A percentile compares a stretch with the other conserved stretches of the same genome.
Evolutionary conservation across 2,888 invertebrate genomes (phyloP).

Genomic region (Idaea aversata): DNA sequence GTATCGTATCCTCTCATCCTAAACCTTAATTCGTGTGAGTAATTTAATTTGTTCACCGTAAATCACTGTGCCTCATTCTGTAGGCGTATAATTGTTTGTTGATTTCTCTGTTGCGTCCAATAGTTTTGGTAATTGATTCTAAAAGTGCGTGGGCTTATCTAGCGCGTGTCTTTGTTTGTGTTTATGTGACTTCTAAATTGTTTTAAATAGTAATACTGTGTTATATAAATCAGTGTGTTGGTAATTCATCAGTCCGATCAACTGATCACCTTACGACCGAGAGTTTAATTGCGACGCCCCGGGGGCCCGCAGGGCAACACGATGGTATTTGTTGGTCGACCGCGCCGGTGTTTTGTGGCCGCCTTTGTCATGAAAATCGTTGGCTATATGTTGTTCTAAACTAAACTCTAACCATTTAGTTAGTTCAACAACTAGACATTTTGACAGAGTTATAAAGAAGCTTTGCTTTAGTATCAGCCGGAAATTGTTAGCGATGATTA

Average conservation of each 20-base stretch:
- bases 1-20: conserved; percentile 17
- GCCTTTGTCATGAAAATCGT: conserved; percentile 59
- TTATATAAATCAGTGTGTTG: conserved; percentile 32
- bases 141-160: conserved; percentile 20
- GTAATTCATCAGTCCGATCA: conserved; percentile 47
- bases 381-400: conserved; percentile 51
- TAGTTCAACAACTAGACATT: conserved; percentile 41
- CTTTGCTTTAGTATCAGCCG: conserved; percentile 12
- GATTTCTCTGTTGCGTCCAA: conserved; percentile 29
- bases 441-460: conserved; percentile 34
- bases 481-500: neutral
- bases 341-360: conserved; percentile 48
- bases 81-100: conserved; percentile 32
- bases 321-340: conserved; percentile 59
- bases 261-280: conserved; percentile 57
- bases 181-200: conserved; percentile 3
- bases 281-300: conserved; percentile 71
- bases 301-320: conserved; percentile 65
- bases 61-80: conserved; percentile 24
- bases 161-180: conserved; percentile 9
- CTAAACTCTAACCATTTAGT: conserved; percentile 37
- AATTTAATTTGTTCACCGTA: conserved; percentile 30
- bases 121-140: conserved; percentile 30
- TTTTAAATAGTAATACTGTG: conserved; percentile 8
- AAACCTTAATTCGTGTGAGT: conserved; percentile 23